Percentiles rank a stretch among this genome's conserved stretches.
phyloP scores from a whole-genome alignment of 1,140 invertebrate species.

The Lepidurus couesii region DNA sequence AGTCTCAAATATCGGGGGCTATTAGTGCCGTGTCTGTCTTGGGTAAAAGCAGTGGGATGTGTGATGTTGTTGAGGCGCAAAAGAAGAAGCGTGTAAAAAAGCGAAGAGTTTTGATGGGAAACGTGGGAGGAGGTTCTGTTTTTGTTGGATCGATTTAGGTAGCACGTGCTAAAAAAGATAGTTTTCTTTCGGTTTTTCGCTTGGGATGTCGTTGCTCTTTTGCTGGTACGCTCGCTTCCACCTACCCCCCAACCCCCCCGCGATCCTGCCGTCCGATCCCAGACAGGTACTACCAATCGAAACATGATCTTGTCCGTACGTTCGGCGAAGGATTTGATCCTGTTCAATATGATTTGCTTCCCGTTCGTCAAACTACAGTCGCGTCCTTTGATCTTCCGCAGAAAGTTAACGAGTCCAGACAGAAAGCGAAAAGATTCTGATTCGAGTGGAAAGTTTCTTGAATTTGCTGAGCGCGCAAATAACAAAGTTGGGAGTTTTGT shows the following conservation, averaged over 20 bases:
- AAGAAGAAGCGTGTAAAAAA: neutral
- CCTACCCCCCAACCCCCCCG: neutral
- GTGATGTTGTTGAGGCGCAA: no score
- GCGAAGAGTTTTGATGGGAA: neutral
- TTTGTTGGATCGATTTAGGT: slow-evolving; percentile 13
- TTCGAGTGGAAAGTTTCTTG: no score
- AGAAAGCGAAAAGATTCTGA: no score
- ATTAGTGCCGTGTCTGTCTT: neutral
- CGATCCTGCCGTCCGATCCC: neutral
- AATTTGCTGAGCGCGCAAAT: no score
- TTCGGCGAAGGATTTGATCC: neutral
- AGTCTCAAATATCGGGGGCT: neutral
- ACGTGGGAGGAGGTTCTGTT: neutral
- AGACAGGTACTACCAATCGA: neutral
- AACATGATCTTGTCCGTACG: neutral
- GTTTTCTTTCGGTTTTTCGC: no score
- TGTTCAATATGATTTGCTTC: neutral
- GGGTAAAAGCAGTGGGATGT: no score
- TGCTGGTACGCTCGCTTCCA: neutral
- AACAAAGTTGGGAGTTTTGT: no score
- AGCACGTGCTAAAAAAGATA: no score
- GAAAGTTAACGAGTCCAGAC: no score
- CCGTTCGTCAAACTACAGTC: no score
- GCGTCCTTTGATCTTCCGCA: no score
- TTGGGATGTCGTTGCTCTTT: neutral